These are phyloP conservation scores for Ornithorhynchus anatinus DNA, from an alignment of 2,113 vertebrate species.

Conservation along the genomic window DNA sequence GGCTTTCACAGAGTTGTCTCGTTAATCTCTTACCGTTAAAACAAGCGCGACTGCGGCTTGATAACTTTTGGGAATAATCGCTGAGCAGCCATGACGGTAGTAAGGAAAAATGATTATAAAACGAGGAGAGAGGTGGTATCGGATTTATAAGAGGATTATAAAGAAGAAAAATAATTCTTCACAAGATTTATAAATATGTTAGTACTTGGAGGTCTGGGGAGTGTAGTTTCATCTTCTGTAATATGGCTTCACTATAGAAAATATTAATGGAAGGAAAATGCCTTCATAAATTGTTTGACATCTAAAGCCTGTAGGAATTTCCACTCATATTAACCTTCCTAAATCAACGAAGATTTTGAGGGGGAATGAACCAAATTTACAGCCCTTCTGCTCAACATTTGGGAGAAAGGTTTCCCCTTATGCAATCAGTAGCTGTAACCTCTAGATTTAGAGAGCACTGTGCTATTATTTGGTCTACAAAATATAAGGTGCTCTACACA, in stretches of 20 bases:
- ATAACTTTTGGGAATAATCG: neutral
- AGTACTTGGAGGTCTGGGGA: neutral
- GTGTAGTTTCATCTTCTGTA: neutral
- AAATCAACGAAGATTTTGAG: neutral
- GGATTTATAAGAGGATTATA: neutral
- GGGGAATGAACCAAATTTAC: neutral
- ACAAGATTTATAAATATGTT: neutral
- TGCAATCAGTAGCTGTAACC: neutral
- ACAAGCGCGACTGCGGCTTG: neutral
- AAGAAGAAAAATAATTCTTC: neutral
- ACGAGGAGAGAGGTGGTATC: neutral
- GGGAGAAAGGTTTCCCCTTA: neutral
- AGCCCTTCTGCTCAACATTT: neutral
- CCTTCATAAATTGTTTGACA: neutral
- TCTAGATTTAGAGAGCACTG: neutral
- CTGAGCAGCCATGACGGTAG: neutral
- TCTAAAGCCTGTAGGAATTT: neutral
- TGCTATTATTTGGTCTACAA: no score
- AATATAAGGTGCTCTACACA: no score
- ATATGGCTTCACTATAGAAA: neutral
- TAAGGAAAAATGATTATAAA: neutral
- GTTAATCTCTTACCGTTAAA: no score
- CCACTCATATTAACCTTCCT: neutral
- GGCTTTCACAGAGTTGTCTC: no score
- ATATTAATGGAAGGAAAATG: neutral